These are phyloP conservation scores for Drosophila sechellia DNA, from an alignment of 1,140 invertebrate genomes.

Conservation along the genomic window DNA sequence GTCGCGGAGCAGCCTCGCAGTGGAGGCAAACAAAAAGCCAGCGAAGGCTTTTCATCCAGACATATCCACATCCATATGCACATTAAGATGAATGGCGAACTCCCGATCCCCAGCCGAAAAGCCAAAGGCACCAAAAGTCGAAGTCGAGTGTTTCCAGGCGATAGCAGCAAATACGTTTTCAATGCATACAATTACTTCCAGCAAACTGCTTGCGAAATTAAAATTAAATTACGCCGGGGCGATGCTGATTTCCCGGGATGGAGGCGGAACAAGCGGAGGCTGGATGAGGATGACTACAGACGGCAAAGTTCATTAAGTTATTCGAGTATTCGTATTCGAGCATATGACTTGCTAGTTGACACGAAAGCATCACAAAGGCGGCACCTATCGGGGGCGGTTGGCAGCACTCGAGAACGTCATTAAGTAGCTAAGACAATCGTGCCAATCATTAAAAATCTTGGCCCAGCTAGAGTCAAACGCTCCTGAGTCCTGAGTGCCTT, in stretches of 20 bases:
- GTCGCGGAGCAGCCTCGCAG: no score
- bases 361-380: conserved; percentile 64
- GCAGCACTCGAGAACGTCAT: conserved; percentile 66
- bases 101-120: conserved; percentile 9
- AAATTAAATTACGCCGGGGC: conserved; percentile 69
- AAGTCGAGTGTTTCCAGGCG: conserved; percentile 69
- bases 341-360: conserved; percentile 64
- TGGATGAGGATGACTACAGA: conserved; percentile 19
- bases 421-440: conserved; percentile 82
- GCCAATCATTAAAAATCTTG: conserved; percentile 82
- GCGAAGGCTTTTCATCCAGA: conserved; percentile 38
- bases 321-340: neutral
- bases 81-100: conserved; percentile 23
- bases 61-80: conserved; percentile 7
- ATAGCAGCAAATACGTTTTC: conserved; percentile 76
- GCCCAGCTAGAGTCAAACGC: conserved; percentile 60
- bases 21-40: conserved; percentile 46
- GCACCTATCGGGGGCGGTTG: conserved; percentile 24
- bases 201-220: conserved; percentile 79
- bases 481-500: conserved; percentile 50
- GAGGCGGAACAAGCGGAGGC: neutral
- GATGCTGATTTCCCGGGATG: neutral
- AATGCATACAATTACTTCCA: conserved; percentile 82
- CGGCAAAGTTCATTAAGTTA: conserved; percentile 77
- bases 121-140: conserved; percentile 29